Base-by-base conservation (phyloP, 2,888 invertebrate species). In the Rugalucina vietnamica region DNA sequence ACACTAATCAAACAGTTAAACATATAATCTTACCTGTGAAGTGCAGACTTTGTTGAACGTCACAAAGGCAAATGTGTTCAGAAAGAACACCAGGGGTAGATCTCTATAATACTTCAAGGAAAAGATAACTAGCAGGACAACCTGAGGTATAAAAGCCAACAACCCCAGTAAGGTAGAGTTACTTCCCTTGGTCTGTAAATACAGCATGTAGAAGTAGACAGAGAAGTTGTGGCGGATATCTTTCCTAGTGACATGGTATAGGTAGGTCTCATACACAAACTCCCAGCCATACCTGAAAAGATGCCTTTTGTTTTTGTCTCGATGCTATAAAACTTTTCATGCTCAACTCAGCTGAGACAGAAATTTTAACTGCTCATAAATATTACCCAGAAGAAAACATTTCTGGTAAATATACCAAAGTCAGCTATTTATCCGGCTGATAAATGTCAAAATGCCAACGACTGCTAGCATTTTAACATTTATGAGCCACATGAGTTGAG, bases 151-250 rank as follows among this genome's bases (percentile, higher is more conserved):
- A 71, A 96, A 95, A 18, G 96, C 96, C 0, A 96, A 92, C 0
- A 97, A 84, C 91, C 97, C 97, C 8, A 97, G 93, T 14, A 96
- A 95, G 0, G 96, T 14, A 1, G 91, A 87, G 10, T 85, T 83
- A 8, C 65, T 77, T 1, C 73, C 78, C 36, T 85, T 87, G 14
- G 89, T 85, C 43, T 91, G 89, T 87, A 99, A 95, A 94, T 99
- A 99, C 39, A 98, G 97, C 94, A 98, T 96, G 94, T 99, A 98
- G 95, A 99, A 99, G 90, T 98, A 97, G 0, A 98, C 96, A 0
- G 99, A 99, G 95, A 99, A 99, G 95, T 99, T 99, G 94, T 99
- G 99, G 34, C 97, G 96, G 0, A 97, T 97, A 94, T 99, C 99
- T 92, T 97, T 97, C 73, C 99, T 96, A 5, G 97, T 96, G 18